phyloP scores from a whole-genome alignment of 2,113 vertebrate genomes.

The Anhinga anhinga region DNA sequence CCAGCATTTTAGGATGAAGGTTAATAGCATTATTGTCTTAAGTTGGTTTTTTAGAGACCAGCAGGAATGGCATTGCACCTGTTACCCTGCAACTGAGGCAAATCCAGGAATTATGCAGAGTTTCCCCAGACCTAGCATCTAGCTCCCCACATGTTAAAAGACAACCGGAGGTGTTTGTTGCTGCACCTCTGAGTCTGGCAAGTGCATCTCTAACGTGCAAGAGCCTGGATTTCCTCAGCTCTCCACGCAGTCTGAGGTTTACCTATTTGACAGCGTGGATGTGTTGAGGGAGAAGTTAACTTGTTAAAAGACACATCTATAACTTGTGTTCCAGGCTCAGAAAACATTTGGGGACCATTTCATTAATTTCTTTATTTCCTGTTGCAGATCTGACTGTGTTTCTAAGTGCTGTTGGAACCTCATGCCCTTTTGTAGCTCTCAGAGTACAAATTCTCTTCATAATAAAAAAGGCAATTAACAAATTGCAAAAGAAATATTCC shows the following conservation, averaged over 20 bases:
- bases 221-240: background rate
- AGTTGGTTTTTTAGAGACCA: background rate
- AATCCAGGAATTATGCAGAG: background rate
- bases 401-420: background rate
- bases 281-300: background rate
- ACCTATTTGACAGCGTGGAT: background rate
- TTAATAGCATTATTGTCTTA: background rate
- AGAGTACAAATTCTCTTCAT: background rate
- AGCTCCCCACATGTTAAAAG: background rate
- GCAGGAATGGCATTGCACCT: background rate
- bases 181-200: background rate
- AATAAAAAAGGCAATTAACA: constrained; percentile 37
- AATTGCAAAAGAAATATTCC: constrained; percentile 21
- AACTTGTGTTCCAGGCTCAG: background rate
- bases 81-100: background rate
- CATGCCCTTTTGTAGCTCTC: background rate
- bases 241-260: background rate
- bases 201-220: background rate
- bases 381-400: background rate
- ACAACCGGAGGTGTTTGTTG: background rate
- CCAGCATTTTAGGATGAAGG: background rate
- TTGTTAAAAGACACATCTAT: background rate
- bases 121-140: background rate
- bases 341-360: background rate
- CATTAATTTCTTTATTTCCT: background rate